Percentiles rank a stretch among this genome's conserved stretches.
phyloP scores from a whole-genome alignment of 1,140 invertebrate species.

The Teleogryllus occipitalis region DNA sequence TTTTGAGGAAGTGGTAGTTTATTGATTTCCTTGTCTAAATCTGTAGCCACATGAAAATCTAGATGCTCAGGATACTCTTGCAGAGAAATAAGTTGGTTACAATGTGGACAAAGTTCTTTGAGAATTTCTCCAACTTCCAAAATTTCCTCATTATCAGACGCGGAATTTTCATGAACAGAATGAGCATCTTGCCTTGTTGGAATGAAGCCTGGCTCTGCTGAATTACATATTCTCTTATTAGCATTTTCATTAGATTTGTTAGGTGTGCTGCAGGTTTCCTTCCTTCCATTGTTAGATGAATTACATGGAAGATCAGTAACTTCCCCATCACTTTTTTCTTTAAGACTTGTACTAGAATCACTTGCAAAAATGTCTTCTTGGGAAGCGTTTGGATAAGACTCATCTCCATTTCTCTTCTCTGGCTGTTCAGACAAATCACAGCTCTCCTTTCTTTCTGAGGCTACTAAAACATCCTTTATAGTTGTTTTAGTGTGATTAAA shows the following conservation, averaged over 20 bases:
- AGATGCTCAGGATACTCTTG: constrained; percentile 51
- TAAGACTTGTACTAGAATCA: not conserved
- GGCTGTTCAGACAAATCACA: not conserved
- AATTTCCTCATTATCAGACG: not conserved
- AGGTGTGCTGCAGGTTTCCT: not conserved
- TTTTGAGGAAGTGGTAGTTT: not conserved
- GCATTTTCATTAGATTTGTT: not conserved
- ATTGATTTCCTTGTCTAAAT: constrained; percentile 46
- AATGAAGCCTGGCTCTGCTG: not conserved
- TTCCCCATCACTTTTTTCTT: not conserved
- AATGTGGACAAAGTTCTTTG: not conserved
- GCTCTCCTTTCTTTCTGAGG: not conserved
- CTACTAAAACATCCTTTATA: not conserved
- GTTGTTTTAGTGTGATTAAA: not conserved
- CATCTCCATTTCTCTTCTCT: not conserved
- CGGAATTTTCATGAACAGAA: not conserved
- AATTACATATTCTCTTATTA: not conserved
- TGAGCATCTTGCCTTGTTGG: not conserved
- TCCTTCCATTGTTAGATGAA: not conserved
- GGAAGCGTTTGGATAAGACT: not conserved
- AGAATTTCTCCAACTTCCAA: not conserved
- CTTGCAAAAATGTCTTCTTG: not conserved
- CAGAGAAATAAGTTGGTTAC: constrained; percentile 39
- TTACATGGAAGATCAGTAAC: too few relatives aligned
- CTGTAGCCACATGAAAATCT: constrained; percentile 63